Evolutionary conservation across 2,888 invertebrate genomes (phyloP).

Genomic region (Nebria brevicollis): DNA sequence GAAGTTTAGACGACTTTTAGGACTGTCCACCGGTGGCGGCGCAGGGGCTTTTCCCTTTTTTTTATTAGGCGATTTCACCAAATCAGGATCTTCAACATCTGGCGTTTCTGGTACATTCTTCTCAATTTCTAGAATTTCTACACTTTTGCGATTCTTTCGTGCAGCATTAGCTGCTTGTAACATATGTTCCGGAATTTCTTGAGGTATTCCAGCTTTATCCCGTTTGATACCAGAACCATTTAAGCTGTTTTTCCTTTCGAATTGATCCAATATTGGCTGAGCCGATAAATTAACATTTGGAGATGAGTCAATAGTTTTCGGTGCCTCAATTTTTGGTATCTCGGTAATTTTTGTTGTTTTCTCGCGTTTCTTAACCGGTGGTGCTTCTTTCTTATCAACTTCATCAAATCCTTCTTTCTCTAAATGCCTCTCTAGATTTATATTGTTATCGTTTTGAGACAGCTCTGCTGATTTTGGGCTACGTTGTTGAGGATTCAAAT

Average conservation of each 20-base stretch:
- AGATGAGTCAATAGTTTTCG: constrained; percentile 10
- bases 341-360: constrained; percentile 59
- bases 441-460: constrained; percentile 61
- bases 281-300: too few relatives aligned
- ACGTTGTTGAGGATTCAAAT: constrained; percentile 42
- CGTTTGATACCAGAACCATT: constrained; percentile 71
- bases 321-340: constrained; percentile 51
- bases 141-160: constrained; percentile 72
- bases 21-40: constrained; percentile 64
- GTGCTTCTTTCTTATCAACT: constrained; percentile 65
- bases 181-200: constrained; percentile 78
- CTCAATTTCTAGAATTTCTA: constrained; percentile 51
- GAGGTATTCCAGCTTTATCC: constrained; percentile 71
- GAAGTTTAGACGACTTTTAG: constrained; percentile 60
- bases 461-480: constrained; percentile 60
- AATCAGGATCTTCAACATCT: constrained; percentile 53
- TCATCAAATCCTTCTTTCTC: constrained; percentile 61
- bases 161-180: constrained; percentile 78
- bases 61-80: constrained; percentile 66
- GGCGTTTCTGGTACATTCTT: not conserved
- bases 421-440: constrained; percentile 55
- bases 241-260: constrained; percentile 63
- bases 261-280: constrained; percentile 37
- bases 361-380: constrained; percentile 66
- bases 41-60: constrained; percentile 80